Evolutionary conservation across 1,140 invertebrate genomes (phyloP), one percentile per base, ranked within the genome.

Genomic region (Aphaenogaster rudis): DNA sequence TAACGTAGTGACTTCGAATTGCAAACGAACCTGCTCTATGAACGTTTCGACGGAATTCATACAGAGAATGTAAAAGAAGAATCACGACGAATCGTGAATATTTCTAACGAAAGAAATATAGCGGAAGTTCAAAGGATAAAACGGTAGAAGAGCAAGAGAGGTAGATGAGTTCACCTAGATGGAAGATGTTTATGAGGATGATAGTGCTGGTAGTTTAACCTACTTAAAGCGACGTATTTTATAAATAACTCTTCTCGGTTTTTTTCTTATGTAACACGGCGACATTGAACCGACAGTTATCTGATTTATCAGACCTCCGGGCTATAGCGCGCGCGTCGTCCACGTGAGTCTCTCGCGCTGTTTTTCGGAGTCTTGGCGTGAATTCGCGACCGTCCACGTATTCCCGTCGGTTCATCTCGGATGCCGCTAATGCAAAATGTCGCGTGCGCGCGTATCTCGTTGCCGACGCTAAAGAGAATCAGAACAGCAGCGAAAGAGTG

Each of bases 231-330:
- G 50, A 3, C 21, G n/a, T 63, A 39, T 39, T 88, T 72, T 21
- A 79, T 50, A 52, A 57, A 79, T 50, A 52, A 57, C 66, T 74
- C 87, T 86, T 36, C 39, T 21, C 39, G 21, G 1, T 33, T 79
- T 42, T 33, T 36, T 80, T 36, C 67, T 89, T 90, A 81, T 84
- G 77, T 89, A 81, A 90, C 67, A 13, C 33, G n/a, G 33, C 74
- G 61, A 69, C 39, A 4, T 28, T 15, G 17, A 48, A 52, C 59
- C 67, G 54, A 66, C n/a, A 42, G 52, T 88, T 80, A 63, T 57
- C 63, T 3, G 52, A 86, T 89, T 81, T 76, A 57, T 90, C 88
- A 59, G 69, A 39, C 28, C 42, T 50, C 13, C 42, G 42, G 28
- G 11, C 39, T 8, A 33, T 28, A 66, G 3, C 71, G 3, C 48